Percentiles rank a stretch among this genome's conserved stretches.
These are phyloP conservation scores for Nebria ingens DNA, from an alignment of 1,140 invertebrate genomes.

Conservation along the genomic window DNA sequence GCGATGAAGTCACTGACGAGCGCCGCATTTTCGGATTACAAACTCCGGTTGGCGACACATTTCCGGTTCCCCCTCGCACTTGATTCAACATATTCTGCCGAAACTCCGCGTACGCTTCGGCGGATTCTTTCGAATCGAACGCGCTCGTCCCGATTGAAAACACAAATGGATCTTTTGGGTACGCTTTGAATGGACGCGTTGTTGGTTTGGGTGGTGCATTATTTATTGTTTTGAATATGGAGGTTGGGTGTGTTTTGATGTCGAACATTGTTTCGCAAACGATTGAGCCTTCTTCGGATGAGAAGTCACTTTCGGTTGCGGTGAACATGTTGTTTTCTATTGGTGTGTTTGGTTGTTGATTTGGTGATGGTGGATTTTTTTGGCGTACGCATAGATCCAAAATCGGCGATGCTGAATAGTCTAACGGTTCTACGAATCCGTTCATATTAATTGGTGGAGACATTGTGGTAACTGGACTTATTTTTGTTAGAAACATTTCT, in stretches of 20 bases:
- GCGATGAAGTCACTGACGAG: constrained; percentile 17
- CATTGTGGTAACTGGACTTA: too few relatives aligned
- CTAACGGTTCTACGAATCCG: constrained; percentile 1
- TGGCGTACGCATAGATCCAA: constrained; percentile 18
- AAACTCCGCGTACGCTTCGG: constrained; percentile 54
- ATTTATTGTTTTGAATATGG: neutral
- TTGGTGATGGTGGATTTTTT: constrained; percentile 12
- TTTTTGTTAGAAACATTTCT: too few relatives aligned
- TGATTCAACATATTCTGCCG: constrained; percentile 51
- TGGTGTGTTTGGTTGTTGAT: neutral
- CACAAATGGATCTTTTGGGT: constrained; percentile 53
- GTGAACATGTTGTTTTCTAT: neutral
- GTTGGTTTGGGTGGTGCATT: constrained; percentile 26
- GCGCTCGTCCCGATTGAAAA: constrained; percentile 41
- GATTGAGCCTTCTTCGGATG: neutral
- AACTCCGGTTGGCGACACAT: constrained; percentile 39
- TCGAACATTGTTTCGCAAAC: neutral
- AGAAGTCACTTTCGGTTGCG: neutral
- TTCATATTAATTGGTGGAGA: too few relatives aligned
- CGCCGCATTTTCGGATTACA: constrained; percentile 59
- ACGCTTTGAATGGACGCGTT: constrained; percentile 58
- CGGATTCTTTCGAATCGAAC: constrained; percentile 40
- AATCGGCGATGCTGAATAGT: constrained; percentile 7
- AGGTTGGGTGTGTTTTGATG: too few relatives aligned
- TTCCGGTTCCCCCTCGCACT: constrained; percentile 33